Percentiles rank a stretch among this genome's conserved stretches.
phyloP scores from a whole-genome alignment of 1,140 invertebrate species.

The Thaumetopoea pityocampa region DNA sequence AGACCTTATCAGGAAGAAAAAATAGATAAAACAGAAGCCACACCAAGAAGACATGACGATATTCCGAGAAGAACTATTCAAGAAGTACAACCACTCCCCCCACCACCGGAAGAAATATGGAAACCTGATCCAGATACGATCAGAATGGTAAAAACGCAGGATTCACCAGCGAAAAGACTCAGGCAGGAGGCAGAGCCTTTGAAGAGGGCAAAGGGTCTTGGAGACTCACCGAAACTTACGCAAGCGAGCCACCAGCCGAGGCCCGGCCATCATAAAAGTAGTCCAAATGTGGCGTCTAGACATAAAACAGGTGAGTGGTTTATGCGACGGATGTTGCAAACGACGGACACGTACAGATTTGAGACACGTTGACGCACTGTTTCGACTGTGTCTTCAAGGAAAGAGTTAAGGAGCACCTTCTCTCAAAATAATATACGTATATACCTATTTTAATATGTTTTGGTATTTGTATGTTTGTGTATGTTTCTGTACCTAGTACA shows the following conservation, averaged over 20 bases:
- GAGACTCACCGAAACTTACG: conserved; percentile 53
- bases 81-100: too few species aligned
- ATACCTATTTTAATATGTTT: too few species aligned
- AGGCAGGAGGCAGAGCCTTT: conserved; percentile 62
- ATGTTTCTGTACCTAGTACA: too few species aligned
- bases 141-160: conserved; percentile 48
- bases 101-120: conserved; percentile 31
- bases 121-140: conserved; percentile 64
- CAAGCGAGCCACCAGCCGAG: conserved; percentile 43
- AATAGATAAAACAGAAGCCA: conserved; percentile 34
- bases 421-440: too few species aligned
- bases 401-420: too few species aligned
- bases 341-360: too few species aligned
- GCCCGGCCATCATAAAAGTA: conserved; percentile 63
- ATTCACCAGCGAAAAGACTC: conserved; percentile 58
- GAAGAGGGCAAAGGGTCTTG: conserved; percentile 58
- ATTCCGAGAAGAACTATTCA: conserved; percentile 33
- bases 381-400: too few species aligned
- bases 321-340: too few species aligned
- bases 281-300: conserved; percentile 66
- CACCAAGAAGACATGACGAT: conserved; percentile 41
- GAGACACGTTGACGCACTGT: background rate
- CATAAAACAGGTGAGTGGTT: conserved; percentile 50
- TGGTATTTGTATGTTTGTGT: too few species aligned
- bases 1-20: conserved; percentile 56